Conservation (phyloP, 2,888 invertebrate genomes). For the Lapara coniferarum region DNA sequence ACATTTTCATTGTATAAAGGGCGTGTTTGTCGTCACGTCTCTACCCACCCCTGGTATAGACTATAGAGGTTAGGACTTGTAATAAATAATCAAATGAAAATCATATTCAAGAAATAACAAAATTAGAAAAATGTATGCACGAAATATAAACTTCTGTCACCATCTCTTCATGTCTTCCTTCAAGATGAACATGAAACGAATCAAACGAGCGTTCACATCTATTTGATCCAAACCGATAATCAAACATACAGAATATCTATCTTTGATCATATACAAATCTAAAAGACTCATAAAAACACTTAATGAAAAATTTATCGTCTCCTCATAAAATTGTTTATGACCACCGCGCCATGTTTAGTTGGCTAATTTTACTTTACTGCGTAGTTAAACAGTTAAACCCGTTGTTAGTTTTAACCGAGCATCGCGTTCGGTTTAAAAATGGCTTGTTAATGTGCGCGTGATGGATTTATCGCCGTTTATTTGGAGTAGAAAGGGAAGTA, state of each 20-base stretch:
- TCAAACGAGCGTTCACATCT: background rate
- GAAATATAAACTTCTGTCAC: background rate
- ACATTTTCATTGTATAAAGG: too few species aligned
- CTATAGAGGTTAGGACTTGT: too few species aligned
- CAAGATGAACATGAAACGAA: background rate
- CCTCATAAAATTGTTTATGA: constrained; percentile 34
- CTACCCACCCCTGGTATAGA: too few species aligned
- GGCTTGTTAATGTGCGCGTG: background rate
- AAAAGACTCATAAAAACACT: constrained; percentile 35
- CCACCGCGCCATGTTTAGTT: constrained; percentile 35
- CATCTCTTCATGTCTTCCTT: background rate
- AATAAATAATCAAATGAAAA: too few species aligned
- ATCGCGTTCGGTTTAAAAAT: constrained; percentile 2
- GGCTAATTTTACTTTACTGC: constrained; percentile 41
- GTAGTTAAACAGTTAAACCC: constrained; percentile 37
- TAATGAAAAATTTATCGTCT: constrained; percentile 33
- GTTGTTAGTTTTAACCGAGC: constrained; percentile 32
- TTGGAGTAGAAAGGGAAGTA: too few species aligned
- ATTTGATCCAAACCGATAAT: background rate
- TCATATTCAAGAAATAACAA: too few species aligned
- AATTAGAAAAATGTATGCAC: too few species aligned
- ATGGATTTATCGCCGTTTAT: background rate
- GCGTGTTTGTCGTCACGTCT: too few species aligned
- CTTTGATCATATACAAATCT: background rate
- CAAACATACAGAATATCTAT: background rate